Evolutionary conservation across 2,888 invertebrate genomes (phyloP).

Genomic region (Caenorhabditis sp.): DNA sequence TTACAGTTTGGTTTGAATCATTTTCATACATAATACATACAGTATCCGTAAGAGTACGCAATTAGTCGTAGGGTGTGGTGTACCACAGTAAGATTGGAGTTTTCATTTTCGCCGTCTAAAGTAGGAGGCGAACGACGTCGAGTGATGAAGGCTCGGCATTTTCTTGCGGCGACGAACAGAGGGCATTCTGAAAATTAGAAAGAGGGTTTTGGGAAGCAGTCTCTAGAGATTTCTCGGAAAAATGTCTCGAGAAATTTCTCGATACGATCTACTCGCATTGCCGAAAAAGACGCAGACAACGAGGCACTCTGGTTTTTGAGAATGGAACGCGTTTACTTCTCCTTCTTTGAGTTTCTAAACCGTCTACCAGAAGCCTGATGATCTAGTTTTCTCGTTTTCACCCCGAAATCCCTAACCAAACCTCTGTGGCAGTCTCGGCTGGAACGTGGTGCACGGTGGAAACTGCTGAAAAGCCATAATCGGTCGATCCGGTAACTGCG

Average conservation of each 20-base stretch:
- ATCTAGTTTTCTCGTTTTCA: too few relatives aligned
- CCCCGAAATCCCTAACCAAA: constrained; percentile 11
- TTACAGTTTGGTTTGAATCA: background rate
- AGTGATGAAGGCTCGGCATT: constrained; percentile 68
- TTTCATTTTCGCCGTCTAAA: constrained; percentile 53
- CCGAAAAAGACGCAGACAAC: too few relatives aligned
- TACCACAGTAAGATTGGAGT: background rate
- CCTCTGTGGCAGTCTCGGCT: constrained; percentile 57
- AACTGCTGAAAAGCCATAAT: constrained; percentile 65
- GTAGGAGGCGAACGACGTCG: constrained; percentile 60
- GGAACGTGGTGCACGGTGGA: constrained; percentile 67
- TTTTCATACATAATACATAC: constrained; percentile 8
- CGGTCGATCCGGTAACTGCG: constrained; percentile 53
- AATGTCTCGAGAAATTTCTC: too few relatives aligned
- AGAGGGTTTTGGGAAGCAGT: too few relatives aligned
- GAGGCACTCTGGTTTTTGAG: too few relatives aligned
- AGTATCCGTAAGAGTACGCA: background rate
- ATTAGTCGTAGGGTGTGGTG: background rate
- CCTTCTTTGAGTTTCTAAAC: too few relatives aligned
- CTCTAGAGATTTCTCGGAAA: too few relatives aligned
- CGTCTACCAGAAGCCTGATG: too few relatives aligned
- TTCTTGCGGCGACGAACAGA: constrained; percentile 67
- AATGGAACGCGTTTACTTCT: too few relatives aligned
- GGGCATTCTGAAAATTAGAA: constrained; percentile 59
- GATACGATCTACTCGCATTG: too few relatives aligned